These are phyloP conservation scores for Venusia cambrica DNA, from an alignment of 2,888 invertebrate species.

Conservation along the genomic window DNA sequence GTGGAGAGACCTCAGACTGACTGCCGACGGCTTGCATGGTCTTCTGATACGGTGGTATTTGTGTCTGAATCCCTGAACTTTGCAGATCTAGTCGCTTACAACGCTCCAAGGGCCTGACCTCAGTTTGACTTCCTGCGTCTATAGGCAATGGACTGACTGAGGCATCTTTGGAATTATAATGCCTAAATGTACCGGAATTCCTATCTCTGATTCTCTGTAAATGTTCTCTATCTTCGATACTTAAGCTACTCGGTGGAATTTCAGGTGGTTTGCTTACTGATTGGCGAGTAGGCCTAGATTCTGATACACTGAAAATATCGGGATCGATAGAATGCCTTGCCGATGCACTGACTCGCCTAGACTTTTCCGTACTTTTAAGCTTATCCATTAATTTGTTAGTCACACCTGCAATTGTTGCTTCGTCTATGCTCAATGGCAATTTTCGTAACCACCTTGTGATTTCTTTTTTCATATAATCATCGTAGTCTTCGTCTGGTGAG, in stretches of 20 bases:
- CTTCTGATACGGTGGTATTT: conserved; percentile 6
- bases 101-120: conserved; percentile 17
- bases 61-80: conserved; percentile 13
- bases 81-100: conserved; percentile 6
- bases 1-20: conserved; percentile 31
- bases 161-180: conserved; percentile 26
- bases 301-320: conserved; percentile 3
- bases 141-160: conserved; percentile 31
- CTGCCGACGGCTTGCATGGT: conserved; percentile 18
- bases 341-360: conserved; percentile 33
- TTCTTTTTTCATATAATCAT: conserved; percentile 35
- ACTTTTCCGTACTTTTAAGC: conserved; percentile 35
- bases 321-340: conserved; percentile 20
- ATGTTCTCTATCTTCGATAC: conserved; percentile 39
- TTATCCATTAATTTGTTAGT: conserved; percentile 35
- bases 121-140: conserved; percentile 41
- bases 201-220: conserved; percentile 43
- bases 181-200: conserved; percentile 13
- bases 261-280: background rate
- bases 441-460: conserved; percentile 45
- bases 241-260: conserved; percentile 38
- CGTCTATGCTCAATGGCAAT: conserved; percentile 33
- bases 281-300: no score
- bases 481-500: conserved; percentile 22
- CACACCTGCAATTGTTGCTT: conserved; percentile 25